phyloP scores from a whole-genome alignment of 2,888 invertebrate genomes.

The Apamea sordens region DNA sequence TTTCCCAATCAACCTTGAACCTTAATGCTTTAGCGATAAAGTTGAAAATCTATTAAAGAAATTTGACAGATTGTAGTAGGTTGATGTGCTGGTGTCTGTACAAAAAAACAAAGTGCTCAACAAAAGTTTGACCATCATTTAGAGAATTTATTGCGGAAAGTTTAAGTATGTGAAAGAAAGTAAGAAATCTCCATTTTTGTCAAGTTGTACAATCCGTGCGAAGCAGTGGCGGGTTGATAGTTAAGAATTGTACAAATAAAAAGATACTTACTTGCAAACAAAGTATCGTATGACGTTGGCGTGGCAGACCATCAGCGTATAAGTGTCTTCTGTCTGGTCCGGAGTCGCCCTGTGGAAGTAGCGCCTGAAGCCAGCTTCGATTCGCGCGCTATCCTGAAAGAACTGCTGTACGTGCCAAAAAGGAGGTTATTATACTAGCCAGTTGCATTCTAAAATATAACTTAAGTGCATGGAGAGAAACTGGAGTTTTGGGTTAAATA shows the following conservation, averaged over 20 bases:
- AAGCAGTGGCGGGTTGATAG: background rate
- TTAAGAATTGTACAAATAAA: background rate
- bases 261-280: slow-evolving; percentile 93
- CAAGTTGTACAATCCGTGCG: background rate
- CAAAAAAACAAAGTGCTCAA: background rate
- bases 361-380: slow-evolving; percentile 98
- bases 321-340: slow-evolving; percentile 94
- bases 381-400: slow-evolving; percentile 97
- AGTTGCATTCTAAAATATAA: slow-evolving; percentile 59
- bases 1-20: no score
- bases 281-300: slow-evolving; percentile 99
- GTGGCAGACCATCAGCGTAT: slow-evolving; percentile 98
- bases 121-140: background rate
- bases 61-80: no score
- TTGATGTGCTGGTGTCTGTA: no score
- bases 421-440: slow-evolving; percentile 75
- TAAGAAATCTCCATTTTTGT: background rate
- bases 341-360: slow-evolving; percentile 97
- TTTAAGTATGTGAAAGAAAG: no score
- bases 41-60: no score
- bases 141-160: background rate
- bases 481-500: slow-evolving; percentile 2
- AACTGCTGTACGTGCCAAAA: slow-evolving; percentile 93
- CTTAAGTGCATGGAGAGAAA: background rate
- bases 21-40: no score